These are phyloP conservation scores for Tamandua tetradactyla DNA, from an alignment of 2,797 vertebrate species.

Conservation along the genomic window DNA sequence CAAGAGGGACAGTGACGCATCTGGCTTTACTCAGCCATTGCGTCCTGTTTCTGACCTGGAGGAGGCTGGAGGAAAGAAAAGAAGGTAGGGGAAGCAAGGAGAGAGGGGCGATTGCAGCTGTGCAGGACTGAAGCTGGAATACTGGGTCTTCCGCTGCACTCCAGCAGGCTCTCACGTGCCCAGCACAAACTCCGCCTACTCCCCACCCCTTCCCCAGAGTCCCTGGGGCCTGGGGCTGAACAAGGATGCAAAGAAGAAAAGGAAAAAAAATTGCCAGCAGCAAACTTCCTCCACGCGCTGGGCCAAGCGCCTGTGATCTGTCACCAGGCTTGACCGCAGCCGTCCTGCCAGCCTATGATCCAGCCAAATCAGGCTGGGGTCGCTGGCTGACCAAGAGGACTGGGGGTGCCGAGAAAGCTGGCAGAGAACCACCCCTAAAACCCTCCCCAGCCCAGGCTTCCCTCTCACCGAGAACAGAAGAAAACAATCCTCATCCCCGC, in stretches of 20 bases:
- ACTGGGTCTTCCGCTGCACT: no score
- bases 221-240: not conserved
- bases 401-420: not conserved
- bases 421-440: not conserved
- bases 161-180: not conserved
- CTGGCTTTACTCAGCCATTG: not conserved
- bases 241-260: not conserved
- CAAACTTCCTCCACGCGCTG: not conserved
- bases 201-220: not conserved
- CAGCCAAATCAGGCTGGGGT: not conserved
- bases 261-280: not conserved
- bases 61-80: no score
- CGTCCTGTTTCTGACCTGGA: not conserved
- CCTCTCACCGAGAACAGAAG: not conserved
- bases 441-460: not conserved
- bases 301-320: not conserved
- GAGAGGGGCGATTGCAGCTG: no score
- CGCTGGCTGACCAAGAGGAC: not conserved
- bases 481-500: not conserved
- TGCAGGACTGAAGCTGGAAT: not conserved
- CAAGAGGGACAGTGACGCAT: not conserved
- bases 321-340: not conserved
- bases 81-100: not conserved
- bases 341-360: not conserved
- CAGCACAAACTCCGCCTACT: not conserved